These are phyloP conservation scores for Pachymerium ferrugineum DNA, from an alignment of 2,888 invertebrate species.

Conservation along the genomic window DNA sequence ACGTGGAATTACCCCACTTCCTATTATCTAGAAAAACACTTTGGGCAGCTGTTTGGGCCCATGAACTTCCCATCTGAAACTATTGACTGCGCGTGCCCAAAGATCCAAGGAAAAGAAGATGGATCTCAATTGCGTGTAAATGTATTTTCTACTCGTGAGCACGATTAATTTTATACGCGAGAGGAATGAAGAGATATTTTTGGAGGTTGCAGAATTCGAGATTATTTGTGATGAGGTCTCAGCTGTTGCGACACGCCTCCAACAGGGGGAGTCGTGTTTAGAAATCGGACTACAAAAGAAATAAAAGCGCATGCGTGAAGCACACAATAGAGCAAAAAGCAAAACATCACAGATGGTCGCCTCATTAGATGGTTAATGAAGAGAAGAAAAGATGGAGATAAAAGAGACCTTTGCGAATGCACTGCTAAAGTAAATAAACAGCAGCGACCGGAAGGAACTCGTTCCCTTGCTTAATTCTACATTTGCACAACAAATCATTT, in stretches of 20 bases:
- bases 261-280: neutral
- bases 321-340: neutral
- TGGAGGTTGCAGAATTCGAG: neutral
- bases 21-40: slow-evolving; percentile 13
- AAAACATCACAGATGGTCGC: slow-evolving; percentile 13
- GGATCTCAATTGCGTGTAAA: neutral
- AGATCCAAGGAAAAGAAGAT: neutral
- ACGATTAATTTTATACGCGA: neutral
- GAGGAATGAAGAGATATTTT: neutral
- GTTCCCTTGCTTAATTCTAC: neutral
- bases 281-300: neutral
- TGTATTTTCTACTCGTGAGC: neutral
- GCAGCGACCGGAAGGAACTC: neutral
- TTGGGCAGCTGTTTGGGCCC: slow-evolving; percentile 3
- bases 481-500: neutral
- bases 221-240: neutral
- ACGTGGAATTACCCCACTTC: neutral
- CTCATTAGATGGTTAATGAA: slow-evolving; percentile 8
- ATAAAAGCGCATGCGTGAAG: slow-evolving; percentile 13
- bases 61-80: slow-evolving; percentile 13
- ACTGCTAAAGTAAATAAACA: slow-evolving; percentile 1
- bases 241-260: slow-evolving; percentile 3
- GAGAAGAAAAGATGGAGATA: slow-evolving; percentile 13
- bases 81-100: neutral
- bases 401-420: neutral